Percentiles rank a stretch among this genome's conserved stretches.
phyloP scores from a whole-genome alignment of 2,888 invertebrate genomes.

The Arrhopalites spinosus region DNA sequence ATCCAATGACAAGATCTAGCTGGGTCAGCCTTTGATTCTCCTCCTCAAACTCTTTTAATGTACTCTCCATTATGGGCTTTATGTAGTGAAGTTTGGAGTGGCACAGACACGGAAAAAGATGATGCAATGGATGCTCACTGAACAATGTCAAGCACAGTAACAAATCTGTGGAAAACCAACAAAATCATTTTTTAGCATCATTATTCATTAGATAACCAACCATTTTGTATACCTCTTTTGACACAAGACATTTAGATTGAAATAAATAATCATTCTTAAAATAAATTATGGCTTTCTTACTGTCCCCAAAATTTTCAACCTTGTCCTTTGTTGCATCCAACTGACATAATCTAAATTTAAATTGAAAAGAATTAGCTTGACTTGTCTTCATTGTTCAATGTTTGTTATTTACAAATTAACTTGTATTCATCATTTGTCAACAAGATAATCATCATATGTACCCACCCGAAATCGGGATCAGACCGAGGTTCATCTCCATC shows the following conservation, averaged over 20 bases:
- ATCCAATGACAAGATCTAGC: constrained; percentile 70
- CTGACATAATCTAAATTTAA: constrained; percentile 64
- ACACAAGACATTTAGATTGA: not conserved
- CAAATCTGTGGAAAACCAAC: not conserved
- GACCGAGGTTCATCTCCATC: constrained; percentile 56
- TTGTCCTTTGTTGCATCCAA: constrained; percentile 76
- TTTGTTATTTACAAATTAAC: not conserved
- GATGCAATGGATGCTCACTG: constrained; percentile 79
- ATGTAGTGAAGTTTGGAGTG: constrained; percentile 72
- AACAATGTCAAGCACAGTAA: constrained; percentile 65
- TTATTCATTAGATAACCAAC: not conserved
- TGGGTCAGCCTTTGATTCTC: constrained; percentile 59
- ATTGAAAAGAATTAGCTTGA: not conserved
- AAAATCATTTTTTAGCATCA: not conserved
- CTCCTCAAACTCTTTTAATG: constrained; percentile 69
- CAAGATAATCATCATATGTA: not conserved
- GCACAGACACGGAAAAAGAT: constrained; percentile 80
- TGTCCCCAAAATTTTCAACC: constrained; percentile 60
- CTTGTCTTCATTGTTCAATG: no score
- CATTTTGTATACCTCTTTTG: not conserved
- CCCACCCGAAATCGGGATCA: constrained; percentile 57
- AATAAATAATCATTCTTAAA: no score
- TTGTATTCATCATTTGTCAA: not conserved
- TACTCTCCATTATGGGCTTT: constrained; percentile 68
- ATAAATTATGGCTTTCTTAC: no score